These are phyloP conservation scores for Leucophora obtusa DNA, from an alignment of 2,888 invertebrate species.

Conservation along the genomic window DNA sequence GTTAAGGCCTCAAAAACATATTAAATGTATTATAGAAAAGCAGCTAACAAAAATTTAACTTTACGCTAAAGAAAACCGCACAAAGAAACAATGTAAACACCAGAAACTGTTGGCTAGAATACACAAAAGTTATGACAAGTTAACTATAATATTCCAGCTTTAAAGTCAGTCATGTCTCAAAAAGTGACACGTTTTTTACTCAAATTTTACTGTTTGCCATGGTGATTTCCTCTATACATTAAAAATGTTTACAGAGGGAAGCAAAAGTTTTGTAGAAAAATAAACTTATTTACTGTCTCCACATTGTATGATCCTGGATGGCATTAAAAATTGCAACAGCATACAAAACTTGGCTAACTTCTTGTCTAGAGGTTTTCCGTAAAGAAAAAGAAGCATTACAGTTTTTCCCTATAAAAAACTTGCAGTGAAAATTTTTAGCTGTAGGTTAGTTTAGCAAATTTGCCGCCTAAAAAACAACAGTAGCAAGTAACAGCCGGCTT, in stretches of 20 bases:
- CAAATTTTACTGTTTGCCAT: background rate
- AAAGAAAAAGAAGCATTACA: background rate
- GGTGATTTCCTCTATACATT: background rate
- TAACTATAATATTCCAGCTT: conserved; percentile 18
- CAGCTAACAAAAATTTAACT: conserved; percentile 24
- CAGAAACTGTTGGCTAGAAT: conserved; percentile 39
- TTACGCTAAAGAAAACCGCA: background rate
- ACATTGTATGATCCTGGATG: conserved; percentile 3
- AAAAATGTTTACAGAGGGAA: background rate
- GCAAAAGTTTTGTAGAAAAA: background rate
- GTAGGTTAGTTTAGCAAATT: background rate
- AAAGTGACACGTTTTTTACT: conserved; percentile 16
- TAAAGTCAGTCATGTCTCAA: conserved; percentile 18
- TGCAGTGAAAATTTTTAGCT: background rate
- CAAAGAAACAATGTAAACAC: conserved; percentile 17
- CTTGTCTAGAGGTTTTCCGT: background rate
- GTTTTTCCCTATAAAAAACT: background rate
- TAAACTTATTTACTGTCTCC: conserved; percentile 23
- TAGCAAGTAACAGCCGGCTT: background rate
- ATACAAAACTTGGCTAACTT: conserved; percentile 10
- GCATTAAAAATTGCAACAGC: conserved; percentile 6
- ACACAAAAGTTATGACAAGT: conserved; percentile 45
- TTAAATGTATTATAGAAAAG: background rate
- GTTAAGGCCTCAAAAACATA: background rate
- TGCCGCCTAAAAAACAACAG: background rate